Evolutionary conservation across 2,888 invertebrate genomes (phyloP).

Genomic region (Acanthosepion pharaonis): DNA sequence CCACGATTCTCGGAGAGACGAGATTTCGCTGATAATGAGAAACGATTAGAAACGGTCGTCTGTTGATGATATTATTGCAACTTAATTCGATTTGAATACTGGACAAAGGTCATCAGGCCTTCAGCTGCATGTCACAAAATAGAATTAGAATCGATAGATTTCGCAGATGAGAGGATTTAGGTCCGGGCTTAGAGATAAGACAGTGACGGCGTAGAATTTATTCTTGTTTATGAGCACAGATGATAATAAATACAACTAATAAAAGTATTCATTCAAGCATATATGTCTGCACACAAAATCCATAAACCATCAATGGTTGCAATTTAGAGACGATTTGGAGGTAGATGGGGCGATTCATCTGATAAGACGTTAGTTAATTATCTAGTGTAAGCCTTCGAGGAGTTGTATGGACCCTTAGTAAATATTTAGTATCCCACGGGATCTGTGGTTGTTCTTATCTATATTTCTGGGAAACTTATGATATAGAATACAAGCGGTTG

Average conservation of each 20-base stretch:
- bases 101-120: neutral
- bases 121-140: conserved; percentile 17
- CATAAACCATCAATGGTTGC: neutral
- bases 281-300: neutral
- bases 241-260: neutral
- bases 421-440: neutral
- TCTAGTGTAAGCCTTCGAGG: neutral
- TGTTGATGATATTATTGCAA: conserved; percentile 33
- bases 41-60: neutral
- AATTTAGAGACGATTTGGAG: neutral
- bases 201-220: neutral
- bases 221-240: neutral
- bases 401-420: neutral
- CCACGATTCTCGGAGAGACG: neutral
- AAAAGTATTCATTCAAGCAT: neutral
- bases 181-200: neutral
- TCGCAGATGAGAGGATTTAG: neutral
- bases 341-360: neutral
- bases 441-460: neutral
- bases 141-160: neutral
- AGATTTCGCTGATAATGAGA: neutral
- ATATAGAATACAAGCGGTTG: too few relatives aligned
- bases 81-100: neutral
- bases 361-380: neutral
- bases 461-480: neutral